phyloP scores from a whole-genome alignment of 2,888 invertebrate species.

The Agriopis marginaria region DNA sequence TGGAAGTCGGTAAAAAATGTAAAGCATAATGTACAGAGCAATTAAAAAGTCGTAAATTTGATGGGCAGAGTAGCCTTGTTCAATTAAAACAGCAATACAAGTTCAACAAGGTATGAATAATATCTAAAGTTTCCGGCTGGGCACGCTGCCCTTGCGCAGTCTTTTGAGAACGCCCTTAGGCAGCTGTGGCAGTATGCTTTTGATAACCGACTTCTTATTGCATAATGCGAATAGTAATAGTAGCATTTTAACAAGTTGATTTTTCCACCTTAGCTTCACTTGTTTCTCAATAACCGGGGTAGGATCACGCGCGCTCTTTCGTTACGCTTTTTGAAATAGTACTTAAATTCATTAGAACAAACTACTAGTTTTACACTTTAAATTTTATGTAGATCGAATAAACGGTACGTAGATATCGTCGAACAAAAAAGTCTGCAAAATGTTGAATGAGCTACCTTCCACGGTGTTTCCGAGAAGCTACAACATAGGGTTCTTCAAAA shows the following conservation, averaged over 20 bases:
- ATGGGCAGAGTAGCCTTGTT: conserved; percentile 8
- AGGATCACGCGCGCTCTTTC: too few species aligned
- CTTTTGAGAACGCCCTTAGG: conserved; percentile 20
- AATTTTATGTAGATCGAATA: too few species aligned
- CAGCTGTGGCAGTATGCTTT: conserved; percentile 12
- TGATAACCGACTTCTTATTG: conserved; percentile 9
- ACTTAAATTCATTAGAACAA: too few species aligned
- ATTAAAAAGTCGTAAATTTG: conserved; percentile 14
- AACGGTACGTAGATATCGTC: too few species aligned
- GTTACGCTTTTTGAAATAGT: too few species aligned
- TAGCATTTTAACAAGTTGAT: neutral
- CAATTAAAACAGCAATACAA: conserved; percentile 18
- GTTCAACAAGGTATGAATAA: conserved; percentile 13
- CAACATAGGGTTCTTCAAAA: too few species aligned
- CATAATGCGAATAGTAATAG: conserved; percentile 11
- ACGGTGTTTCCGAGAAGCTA: too few species aligned
- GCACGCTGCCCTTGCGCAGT: conserved; percentile 12
- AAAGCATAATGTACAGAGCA: neutral
- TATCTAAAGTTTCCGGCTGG: conserved; percentile 14
- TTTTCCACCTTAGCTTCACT: conserved; percentile 16
- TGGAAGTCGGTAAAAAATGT: neutral
- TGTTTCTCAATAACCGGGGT: neutral
- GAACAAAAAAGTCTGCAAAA: too few species aligned
- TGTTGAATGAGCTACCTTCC: too few species aligned
- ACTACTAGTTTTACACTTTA: too few species aligned